A percentile compares a stretch with the other conserved stretches of the same genome.
Conservation (phyloP, 2,888 invertebrate species). For the Drosophila paramelanica region DNA sequence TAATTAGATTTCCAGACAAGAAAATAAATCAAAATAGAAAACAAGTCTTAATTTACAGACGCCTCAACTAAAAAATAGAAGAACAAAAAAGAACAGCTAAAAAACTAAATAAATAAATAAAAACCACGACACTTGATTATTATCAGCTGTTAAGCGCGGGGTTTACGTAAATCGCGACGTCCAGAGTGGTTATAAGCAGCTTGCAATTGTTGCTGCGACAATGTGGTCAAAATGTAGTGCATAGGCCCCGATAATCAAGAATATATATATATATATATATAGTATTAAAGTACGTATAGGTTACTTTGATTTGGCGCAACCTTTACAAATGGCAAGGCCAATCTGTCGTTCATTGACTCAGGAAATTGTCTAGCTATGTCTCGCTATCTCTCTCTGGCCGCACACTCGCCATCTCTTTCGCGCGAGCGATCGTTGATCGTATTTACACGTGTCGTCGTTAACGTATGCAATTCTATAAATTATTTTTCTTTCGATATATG, state of each 20-base stretch:
- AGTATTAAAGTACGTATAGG: background rate
- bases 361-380: background rate
- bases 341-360: slow-evolving; percentile 50
- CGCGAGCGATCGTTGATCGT: slow-evolving; percentile 3
- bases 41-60: slow-evolving; percentile 7
- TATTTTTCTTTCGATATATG: slow-evolving; percentile 36
- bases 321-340: slow-evolving; percentile 37
- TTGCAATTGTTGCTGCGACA: slow-evolving; percentile 29
- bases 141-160: slow-evolving; percentile 26
- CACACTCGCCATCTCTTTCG: background rate
- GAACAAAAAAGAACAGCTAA: no score
- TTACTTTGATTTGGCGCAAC: slow-evolving; percentile 34
- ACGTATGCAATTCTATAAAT: slow-evolving; percentile 32
- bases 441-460: slow-evolving; percentile 37
- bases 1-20: slow-evolving; percentile 24
- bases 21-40: slow-evolving; percentile 8
- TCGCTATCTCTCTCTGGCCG: background rate
- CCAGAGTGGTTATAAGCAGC: background rate
- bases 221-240: slow-evolving; percentile 34
- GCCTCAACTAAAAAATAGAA: background rate
- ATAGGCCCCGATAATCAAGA: no score
- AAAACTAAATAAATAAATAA: background rate
- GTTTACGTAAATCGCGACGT: slow-evolving; percentile 38
- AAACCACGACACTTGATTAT: slow-evolving; percentile 10
- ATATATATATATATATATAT: background rate